A percentile compares a stretch with the other conserved stretches of the same genome.
Conservation (phyloP, 2,888 invertebrate species). For the Augiades crinisus region DNA sequence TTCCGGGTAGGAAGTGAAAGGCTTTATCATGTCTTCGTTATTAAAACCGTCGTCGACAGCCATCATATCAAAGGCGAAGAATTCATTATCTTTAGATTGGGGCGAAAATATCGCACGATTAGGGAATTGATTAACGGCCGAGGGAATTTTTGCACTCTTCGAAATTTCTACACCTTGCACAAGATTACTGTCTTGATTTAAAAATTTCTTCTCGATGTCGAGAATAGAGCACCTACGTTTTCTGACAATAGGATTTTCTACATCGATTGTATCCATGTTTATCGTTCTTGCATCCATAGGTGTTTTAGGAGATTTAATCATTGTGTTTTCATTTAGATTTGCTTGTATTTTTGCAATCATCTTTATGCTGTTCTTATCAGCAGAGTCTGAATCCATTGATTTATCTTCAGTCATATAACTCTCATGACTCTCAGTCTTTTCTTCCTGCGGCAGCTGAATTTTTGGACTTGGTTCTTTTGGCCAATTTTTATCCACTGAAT, state of each 20-base stretch:
- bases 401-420: conserved; percentile 76
- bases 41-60: conserved; percentile 85
- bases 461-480: conserved; percentile 65
- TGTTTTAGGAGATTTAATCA: conserved; percentile 76
- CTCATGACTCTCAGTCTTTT: conserved; percentile 64
- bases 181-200: conserved; percentile 65
- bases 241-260: conserved; percentile 54
- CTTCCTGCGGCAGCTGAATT: conserved; percentile 62
- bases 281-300: conserved; percentile 75
- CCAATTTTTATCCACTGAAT: conserved; percentile 64
- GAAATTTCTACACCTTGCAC: conserved; percentile 73
- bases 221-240: conserved; percentile 50
- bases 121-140: conserved; percentile 61
- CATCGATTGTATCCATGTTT: conserved; percentile 56
- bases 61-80: conserved; percentile 84
- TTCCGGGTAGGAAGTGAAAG: conserved; percentile 85
- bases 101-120: conserved; percentile 88
- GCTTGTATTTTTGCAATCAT: conserved; percentile 77
- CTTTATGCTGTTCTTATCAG: conserved; percentile 69
- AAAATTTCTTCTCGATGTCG: conserved; percentile 67
- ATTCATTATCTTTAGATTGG: conserved; percentile 83
- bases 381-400: conserved; percentile 62
- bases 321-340: conserved; percentile 71
- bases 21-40: conserved; percentile 83
- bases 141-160: conserved; percentile 74